phyloP scores from a whole-genome alignment of 2,888 invertebrate genomes.

The Epicampocera succincta region DNA sequence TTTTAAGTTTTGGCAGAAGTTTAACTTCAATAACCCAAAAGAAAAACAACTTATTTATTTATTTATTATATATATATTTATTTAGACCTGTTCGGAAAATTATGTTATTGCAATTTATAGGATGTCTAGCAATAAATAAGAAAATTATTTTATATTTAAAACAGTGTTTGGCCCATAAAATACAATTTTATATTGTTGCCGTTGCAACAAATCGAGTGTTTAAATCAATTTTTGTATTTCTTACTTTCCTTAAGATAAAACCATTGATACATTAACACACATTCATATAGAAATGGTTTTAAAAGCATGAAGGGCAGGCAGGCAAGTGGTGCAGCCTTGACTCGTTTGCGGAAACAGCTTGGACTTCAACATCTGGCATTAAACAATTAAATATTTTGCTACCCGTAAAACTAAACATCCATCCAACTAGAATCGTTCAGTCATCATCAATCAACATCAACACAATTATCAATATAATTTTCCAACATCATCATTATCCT shows the following conservation, averaged over 20 bases:
- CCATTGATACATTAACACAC: not conserved
- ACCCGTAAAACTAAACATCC: slow-evolving; percentile 4
- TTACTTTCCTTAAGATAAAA: not conserved
- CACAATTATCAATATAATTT: not conserved
- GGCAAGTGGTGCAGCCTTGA: slow-evolving; percentile 12
- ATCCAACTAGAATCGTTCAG: slow-evolving; percentile 2
- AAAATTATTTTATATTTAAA: no score
- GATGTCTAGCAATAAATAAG: no score
- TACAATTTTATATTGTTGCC: no score
- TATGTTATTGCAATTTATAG: no score
- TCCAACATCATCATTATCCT: not conserved
- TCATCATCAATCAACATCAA: slow-evolving; percentile 4
- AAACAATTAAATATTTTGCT: slow-evolving; percentile 8
- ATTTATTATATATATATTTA: no score
- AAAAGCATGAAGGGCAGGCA: not conserved
- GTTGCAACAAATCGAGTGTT: no score
- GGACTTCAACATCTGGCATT: slow-evolving; percentile 11
- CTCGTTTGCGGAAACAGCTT: slow-evolving; percentile 3
- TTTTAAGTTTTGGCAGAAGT: no score
- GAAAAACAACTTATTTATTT: no score
- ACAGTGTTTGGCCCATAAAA: no score
- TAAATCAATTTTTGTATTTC: not conserved
- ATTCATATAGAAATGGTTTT: not conserved
- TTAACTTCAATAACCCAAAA: no score
- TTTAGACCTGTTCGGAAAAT: no score